Evolutionary conservation across 2,113 vertebrate species (phyloP).

Genomic region (Nansenia antarctica): DNA sequence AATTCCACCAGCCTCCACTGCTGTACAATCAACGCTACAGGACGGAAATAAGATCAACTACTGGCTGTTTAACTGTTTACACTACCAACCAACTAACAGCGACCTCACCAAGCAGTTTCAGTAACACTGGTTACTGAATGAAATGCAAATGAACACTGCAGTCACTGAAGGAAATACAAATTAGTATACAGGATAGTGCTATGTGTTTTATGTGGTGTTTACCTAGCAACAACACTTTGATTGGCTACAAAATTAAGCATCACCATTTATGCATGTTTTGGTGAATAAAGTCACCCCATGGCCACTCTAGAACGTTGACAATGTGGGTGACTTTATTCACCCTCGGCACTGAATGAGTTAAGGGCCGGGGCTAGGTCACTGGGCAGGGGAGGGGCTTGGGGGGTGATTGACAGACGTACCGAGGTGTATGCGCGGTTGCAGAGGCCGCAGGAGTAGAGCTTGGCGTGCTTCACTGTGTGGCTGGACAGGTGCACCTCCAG

Average conservation of each 20-base stretch:
- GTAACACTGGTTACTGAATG: neutral
- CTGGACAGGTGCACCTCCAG: slow-evolving; percentile 97
- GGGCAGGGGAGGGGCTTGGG: neutral
- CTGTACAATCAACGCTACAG: neutral
- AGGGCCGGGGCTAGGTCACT: neutral
- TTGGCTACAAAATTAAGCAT: no score
- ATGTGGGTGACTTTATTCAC: no score
- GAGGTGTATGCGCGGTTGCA: slow-evolving; percentile 96
- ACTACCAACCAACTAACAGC: slow-evolving; percentile 1
- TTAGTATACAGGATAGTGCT: neutral
- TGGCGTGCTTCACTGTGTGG: slow-evolving; percentile 96
- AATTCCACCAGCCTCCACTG: no score
- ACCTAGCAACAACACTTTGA: no score
- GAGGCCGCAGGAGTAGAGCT: slow-evolving; percentile 95
- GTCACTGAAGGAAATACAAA: slow-evolving; percentile 4
- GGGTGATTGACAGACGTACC: slow-evolving; percentile 60
- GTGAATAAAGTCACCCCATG: no score
- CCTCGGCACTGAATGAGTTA: no score
- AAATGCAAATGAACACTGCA: slow-evolving; percentile 2
- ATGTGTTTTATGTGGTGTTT: no score
- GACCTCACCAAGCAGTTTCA: neutral
- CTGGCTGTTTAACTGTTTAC: neutral
- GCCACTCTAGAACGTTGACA: no score
- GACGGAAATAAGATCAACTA: neutral
- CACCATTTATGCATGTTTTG: neutral